phyloP scores from a whole-genome alignment of 2,888 invertebrate genomes.

The Nineta flava region DNA sequence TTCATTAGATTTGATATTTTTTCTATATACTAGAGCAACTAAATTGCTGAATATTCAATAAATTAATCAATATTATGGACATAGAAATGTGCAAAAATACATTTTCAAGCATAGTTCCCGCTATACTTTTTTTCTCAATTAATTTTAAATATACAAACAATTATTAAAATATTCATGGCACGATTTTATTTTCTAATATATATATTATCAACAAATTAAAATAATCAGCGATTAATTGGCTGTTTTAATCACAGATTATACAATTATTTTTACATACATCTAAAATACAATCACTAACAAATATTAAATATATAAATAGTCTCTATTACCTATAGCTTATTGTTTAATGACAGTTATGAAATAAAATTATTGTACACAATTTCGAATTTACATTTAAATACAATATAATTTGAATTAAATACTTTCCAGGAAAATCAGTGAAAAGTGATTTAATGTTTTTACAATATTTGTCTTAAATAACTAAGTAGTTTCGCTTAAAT shows the following conservation, averaged over 20 bases:
- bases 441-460: no score
- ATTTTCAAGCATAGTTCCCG: slow-evolving; percentile 5
- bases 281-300: slow-evolving; percentile 26
- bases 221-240: slow-evolving; percentile 31
- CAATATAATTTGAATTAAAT: slow-evolving; percentile 2
- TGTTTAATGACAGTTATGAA: no score
- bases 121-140: slow-evolving; percentile 2
- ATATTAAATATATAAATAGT: slow-evolving; percentile 7
- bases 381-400: no score
- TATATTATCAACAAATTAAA: slow-evolving; percentile 12
- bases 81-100: slow-evolving; percentile 5
- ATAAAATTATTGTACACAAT: no score
- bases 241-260: slow-evolving; percentile 34
- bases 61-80: no score
- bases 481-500: no score
- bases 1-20: no score
- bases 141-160: slow-evolving; percentile 11
- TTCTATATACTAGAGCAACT: no score
- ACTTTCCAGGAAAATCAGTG: background rate
- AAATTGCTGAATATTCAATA: no score
- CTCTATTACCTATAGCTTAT: background rate
- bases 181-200: slow-evolving; percentile 12
- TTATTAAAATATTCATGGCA: slow-evolving; percentile 11
- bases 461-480: no score
- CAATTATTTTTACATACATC: slow-evolving; percentile 15